Percentiles rank a stretch among this genome's conserved stretches.
phyloP scores from a whole-genome alignment of 2,797 vertebrate genomes.

The Rallus crepitans region DNA sequence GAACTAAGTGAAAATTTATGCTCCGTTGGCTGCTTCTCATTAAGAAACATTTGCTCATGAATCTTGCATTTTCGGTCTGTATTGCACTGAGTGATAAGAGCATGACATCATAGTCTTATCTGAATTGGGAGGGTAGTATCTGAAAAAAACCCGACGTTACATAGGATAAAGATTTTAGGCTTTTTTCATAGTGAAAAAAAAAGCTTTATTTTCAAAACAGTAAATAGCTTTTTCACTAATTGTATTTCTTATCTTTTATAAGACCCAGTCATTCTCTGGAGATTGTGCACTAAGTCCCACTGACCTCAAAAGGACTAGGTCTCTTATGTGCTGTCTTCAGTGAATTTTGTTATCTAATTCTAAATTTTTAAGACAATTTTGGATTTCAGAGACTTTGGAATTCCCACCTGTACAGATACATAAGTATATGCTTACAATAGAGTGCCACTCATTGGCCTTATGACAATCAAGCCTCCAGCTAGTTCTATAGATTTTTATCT shows the following conservation, averaged over 20 bases:
- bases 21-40: slow-evolving; percentile 20
- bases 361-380: background rate
- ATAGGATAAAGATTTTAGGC: background rate
- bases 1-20: slow-evolving; percentile 35
- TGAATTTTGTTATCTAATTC: background rate
- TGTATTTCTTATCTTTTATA: background rate
- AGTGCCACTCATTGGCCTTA: background rate
- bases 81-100: background rate
- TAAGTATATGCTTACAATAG: background rate
- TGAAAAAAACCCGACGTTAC: background rate
- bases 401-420: background rate
- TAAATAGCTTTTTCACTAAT: background rate
- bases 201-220: background rate
- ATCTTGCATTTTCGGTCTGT: slow-evolving; percentile 2
- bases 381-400: background rate
- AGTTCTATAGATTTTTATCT: background rate
- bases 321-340: background rate
- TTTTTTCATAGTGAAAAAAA: background rate
- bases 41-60: background rate
- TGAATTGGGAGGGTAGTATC: background rate
- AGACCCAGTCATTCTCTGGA: background rate
- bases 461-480: background rate
- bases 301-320: background rate
- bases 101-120: background rate
- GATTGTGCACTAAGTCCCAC: background rate